Evolutionary conservation across 2,797 vertebrate genomes (phyloP).

Genomic region (Rhinophrynus dorsalis): DNA sequence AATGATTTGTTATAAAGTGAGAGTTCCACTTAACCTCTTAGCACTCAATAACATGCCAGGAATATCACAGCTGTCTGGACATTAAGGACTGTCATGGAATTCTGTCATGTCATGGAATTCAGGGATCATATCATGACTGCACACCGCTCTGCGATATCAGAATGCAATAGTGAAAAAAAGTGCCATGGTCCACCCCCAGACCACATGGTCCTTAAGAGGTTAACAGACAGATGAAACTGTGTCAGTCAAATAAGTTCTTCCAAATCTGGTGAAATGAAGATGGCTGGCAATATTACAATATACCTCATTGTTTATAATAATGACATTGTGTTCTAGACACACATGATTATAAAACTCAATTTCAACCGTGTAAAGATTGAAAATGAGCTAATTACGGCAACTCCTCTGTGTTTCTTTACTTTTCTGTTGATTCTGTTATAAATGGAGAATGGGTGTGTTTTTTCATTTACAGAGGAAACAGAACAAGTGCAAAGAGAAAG

Average conservation of each 20-base stretch:
- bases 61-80: no score
- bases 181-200: no score
- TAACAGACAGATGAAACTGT: no score
- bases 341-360: slow-evolving; percentile 19
- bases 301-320: slow-evolving; percentile 17
- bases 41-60: no score
- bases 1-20: no score
- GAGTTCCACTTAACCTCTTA: no score
- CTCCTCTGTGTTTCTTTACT: not conserved
- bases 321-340: slow-evolving; percentile 34
- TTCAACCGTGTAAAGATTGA: slow-evolving; percentile 11
- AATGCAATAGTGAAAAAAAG: no score
- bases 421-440: not conserved
- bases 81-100: no score
- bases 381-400: slow-evolving; percentile 29
- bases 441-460: not conserved
- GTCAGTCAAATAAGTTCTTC: not conserved
- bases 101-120: no score
- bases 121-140: no score
- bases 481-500: not conserved
- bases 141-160: no score
- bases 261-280: not conserved
- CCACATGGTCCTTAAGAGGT: no score
- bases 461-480: not conserved
- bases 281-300: slow-evolving; percentile 4